Percentiles rank a stretch among this genome's conserved stretches.
phyloP scores from a whole-genome alignment of 64 coral and sea anemone species.

The Astreopora myriophthalma region DNA sequence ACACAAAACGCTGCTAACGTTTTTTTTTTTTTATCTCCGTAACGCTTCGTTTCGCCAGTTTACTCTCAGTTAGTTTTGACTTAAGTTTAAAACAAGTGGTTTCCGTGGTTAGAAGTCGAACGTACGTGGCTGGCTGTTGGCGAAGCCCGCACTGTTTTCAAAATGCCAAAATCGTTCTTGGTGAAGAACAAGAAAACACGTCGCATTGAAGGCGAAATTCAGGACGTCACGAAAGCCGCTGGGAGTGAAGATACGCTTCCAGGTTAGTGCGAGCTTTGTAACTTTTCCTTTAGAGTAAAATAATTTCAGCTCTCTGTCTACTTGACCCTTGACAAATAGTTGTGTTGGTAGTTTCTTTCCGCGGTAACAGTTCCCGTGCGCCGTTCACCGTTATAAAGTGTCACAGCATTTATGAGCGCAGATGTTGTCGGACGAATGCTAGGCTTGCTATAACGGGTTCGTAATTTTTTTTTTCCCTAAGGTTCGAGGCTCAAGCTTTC shows the following conservation, averaged over 20 bases:
- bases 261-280: constrained; percentile 30
- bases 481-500: not conserved
- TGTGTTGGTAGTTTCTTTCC: constrained; percentile 35
- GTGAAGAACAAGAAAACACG: constrained; percentile 89
- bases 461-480: not conserved
- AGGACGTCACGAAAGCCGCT: not conserved
- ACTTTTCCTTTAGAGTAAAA: constrained; percentile 20
- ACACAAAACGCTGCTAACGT: not conserved
- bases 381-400: constrained; percentile 74
- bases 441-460: constrained; percentile 4
- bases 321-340: constrained; percentile 72
- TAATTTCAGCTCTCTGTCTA: constrained; percentile 39
- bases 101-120: constrained; percentile 22
- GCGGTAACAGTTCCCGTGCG: constrained; percentile 52
- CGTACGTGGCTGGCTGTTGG: constrained; percentile 30
- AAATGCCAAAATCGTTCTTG: constrained; percentile 96
- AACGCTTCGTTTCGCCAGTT: not conserved
- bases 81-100: constrained; percentile 15
- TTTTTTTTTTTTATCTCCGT: constrained; percentile 2
- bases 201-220: constrained; percentile 37
- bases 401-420: constrained; percentile 37
- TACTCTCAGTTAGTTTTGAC: constrained; percentile 1
- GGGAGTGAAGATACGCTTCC: not conserved
- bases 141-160: constrained; percentile 44
- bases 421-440: constrained; percentile 36